Evolutionary conservation across 2,797 vertebrate genomes (phyloP), one percentile per base, ranked within the genome.

Genomic region (Anolis apletophallus): DNA sequence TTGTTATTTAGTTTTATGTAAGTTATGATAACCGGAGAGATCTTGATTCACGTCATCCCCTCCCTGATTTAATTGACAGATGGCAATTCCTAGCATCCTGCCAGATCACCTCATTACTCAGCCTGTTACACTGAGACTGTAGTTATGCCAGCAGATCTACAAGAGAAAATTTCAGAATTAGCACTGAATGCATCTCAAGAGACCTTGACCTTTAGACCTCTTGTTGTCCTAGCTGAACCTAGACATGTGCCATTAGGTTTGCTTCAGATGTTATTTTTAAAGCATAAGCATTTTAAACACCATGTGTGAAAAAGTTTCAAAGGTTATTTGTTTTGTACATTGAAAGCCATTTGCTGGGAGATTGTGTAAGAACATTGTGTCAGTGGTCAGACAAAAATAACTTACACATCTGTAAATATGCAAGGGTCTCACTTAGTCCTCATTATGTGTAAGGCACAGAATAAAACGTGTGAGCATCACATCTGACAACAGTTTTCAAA

Each of bases 71-170:
- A 74, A 61, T 57, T 81, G 78, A 81, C 55, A 86, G 78, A 36
- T 75, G 69, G 85, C 55, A 64, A 86, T 81, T 74, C 57, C 71
- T 81, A 67, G 71, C 61, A 73, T 73, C 69, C 67, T 74, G 57
- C 78, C 68, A 85, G 64, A 80, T 74, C 21, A 80, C 29, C n/a
- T 57, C 75, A 26, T 52, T 80, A 54, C 23, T 32, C 85, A 81
- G 77, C 80, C 80, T 88, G 57, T 86, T 88, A 76, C 83, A 90
- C 21, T 85, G 32, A 68, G 55, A 52, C 54, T 74, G 46, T 59
- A 74, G 52, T 54, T 68, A 86, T 64, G 50, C 50, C 23, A 86
- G 16, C 21, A 67, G 21, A 67, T 86, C 16, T 80, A 72, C 19
- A 85, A 73, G 36, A 14, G 36, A 50, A 59, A 72, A 10, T 85